Evolutionary conservation across 2,113 vertebrate species (phyloP).

Genomic region (Syrrhaptes paradoxus): DNA sequence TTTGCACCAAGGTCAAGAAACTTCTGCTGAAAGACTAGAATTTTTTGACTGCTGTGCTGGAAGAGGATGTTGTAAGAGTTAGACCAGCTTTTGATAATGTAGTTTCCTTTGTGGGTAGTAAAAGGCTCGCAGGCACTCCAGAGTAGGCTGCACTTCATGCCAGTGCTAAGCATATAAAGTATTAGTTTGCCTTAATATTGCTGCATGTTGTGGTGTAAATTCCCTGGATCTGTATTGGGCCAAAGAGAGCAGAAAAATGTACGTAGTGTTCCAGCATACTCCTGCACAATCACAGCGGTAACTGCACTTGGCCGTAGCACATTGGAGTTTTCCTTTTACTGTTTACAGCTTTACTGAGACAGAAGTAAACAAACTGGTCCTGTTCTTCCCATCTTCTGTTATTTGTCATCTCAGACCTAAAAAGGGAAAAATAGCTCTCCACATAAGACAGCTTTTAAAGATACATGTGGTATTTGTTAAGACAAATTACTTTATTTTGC

Average conservation of each 20-base stretch:
- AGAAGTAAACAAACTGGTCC: slow-evolving; percentile 13
- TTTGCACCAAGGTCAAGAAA: slow-evolving; percentile 11
- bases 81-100: background rate
- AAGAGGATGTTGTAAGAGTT: background rate
- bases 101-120: background rate
- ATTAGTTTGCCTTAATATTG: background rate
- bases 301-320: background rate
- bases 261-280: background rate
- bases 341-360: background rate
- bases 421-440: background rate
- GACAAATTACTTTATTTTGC: background rate
- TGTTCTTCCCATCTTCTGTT: background rate
- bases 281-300: rapidly evolving
- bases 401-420: background rate
- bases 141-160: background rate
- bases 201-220: background rate
- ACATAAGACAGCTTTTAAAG: background rate
- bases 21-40: background rate
- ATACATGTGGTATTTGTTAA: slow-evolving; percentile 9
- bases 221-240: background rate
- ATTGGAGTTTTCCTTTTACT: background rate
- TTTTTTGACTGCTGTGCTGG: background rate
- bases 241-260: background rate
- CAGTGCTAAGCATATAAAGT: background rate
- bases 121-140: background rate